Base-by-base conservation (phyloP, 2,888 invertebrate genomes). In the Parapristionchus giblindavisi region DNA sequence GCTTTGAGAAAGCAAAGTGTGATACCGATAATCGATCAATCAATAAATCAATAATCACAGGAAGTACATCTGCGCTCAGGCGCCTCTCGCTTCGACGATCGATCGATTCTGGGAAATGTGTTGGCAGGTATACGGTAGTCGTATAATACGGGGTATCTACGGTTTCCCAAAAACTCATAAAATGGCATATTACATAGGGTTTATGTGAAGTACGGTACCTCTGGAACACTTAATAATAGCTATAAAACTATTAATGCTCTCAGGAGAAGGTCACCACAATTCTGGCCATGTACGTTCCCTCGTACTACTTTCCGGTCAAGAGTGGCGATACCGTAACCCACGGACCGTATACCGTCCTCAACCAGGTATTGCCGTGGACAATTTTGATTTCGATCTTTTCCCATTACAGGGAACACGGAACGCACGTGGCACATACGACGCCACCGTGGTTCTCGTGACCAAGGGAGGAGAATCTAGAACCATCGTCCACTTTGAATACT, bases 41-140 rank as follows among this genome's bases (percentile, higher is more conserved):
- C 0, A 56, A 0, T 65, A n/a, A 36, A 68, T 68, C 68, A 38
- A 38, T 52, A 34, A 68, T 52, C 68, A 38, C 56, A 71, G 60
- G 60, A 73, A 61, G 51, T 73, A 73, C 60, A 73, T 73, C n/a
- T 60, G 48, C 17, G 61, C 73, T 5, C 73, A 73, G 51, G 29
- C 60, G 32, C 73, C 73, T 6, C 34, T 73, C 14, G 48, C 24
- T 60, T 34, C 43, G 11, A 73, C 61, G 24, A 61, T 73, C 73
- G 48, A 43, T 34, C 43, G 51, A 34, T 73, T 73, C 61, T 73
- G 73, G 73, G 61, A 73, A n/a, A 61, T 73, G 73, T 32, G 60
- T 24, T 73, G 73, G 73, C 73, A 73, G 73, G 73, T 73, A n/a
- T n/a, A 14, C 21, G 48, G 21, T 14, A 14, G 48, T 14, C 11